Percentiles rank a stretch among this genome's conserved stretches.
phyloP scores from a whole-genome alignment of 1,140 invertebrate species.

The Rhagoletis zephyria region DNA sequence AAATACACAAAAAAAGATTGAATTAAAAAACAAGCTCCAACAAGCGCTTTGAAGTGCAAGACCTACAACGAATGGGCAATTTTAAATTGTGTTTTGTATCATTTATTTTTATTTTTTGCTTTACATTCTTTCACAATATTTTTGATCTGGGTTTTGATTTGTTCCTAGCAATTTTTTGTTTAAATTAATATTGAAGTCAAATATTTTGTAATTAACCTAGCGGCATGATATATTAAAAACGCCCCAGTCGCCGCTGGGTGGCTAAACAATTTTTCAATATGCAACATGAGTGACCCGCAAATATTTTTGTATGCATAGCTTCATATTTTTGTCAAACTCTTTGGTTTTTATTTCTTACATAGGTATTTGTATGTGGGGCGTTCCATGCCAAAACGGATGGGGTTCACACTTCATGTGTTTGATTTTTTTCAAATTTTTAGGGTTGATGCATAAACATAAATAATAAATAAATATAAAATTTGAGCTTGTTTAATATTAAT shows the following conservation, averaged over 20 bases:
- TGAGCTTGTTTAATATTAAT: too few species aligned
- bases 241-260: not conserved
- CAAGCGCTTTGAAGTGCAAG: not conserved
- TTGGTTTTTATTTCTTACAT: not conserved
- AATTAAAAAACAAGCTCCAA: not conserved
- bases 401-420: not conserved
- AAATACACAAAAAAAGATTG: not conserved
- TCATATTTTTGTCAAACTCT: not conserved
- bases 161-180: not conserved
- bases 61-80: too few species aligned
- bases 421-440: not conserved
- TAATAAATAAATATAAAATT: too few species aligned
- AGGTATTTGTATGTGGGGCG: not conserved
- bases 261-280: not conserved
- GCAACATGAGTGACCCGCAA: not conserved
- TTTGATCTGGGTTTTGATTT: not conserved
- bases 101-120: too few species aligned
- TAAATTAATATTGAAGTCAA: not conserved
- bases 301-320: not conserved
- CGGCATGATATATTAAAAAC: not conserved
- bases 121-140: not conserved
- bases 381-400: too few species aligned
- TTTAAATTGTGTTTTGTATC: too few species aligned
- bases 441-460: too few species aligned
- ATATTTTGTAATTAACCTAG: not conserved